Evolutionary conservation across 2,888 invertebrate species (phyloP), one percentile per base, ranked within the genome.

Genomic region (Hedychridium roseum): DNA sequence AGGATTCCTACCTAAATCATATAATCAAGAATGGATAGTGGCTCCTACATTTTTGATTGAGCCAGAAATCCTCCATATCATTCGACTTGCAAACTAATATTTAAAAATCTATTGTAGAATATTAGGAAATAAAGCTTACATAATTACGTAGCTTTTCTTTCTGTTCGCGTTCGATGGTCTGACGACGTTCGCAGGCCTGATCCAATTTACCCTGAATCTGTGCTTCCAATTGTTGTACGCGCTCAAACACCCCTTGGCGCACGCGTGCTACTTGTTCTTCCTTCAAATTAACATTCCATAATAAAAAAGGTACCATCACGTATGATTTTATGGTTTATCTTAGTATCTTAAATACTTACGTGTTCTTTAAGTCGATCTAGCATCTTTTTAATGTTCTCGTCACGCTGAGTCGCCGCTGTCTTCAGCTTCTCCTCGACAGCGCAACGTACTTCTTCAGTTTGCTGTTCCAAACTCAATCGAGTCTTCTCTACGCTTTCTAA

Each of bases 321-420:
- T 31, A 34, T 37, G 36, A 31, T 23, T 23, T 26, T 43, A 20
- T 12, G 4, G 17, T 14, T 2, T 14, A 14, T 37, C 35, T 47
- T 47, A 38, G 15, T n/a, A 30, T 6, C 11, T 9, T 11, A 39
- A 43, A 50, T 50, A 82, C 90, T 88, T 78, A 95, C 95, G 80
- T 95, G 95, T 80, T 94, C 93, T 80, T 91, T 91, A 53, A 95
- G 88, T 65, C 93, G 89, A 66, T 93, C 92, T 67, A 93, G 82
- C 88, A 94, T 92, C 80, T 91, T 92, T 82, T 91, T 91, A 66
- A 94, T 89, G 78, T 94, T 92, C 77, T 92, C 92, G 78, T 94
- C 93, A 58, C 95, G 89, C 79, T 94, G 92, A 71, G 89, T 88
- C 48, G 92, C 88, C 58, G 94, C 95, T 60, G 89, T 89, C 81